These are phyloP conservation scores for Scolopax mira DNA, from an alignment of 2,113 vertebrate genomes.

Conservation along the genomic window DNA sequence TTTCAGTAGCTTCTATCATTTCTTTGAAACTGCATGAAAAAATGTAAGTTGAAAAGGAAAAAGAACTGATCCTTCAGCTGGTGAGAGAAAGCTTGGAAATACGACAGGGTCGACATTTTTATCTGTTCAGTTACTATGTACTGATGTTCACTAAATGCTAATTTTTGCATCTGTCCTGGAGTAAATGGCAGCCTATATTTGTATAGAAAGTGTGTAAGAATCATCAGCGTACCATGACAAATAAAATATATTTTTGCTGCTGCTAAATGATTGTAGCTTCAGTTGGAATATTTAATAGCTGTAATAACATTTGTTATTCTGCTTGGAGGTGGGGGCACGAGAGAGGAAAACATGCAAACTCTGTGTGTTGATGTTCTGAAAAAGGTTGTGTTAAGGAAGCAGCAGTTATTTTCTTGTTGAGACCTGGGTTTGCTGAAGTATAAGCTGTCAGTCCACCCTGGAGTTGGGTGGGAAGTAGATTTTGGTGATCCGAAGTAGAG, in stretches of 20 bases:
- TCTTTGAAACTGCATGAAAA: slow-evolving; percentile 16
- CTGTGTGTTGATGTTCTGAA: neutral
- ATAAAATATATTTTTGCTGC: neutral
- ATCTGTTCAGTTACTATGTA: neutral
- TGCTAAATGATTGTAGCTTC: neutral
- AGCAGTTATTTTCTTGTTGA: neutral
- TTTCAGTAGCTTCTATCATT: slow-evolving; percentile 39
- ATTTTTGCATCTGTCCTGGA: neutral
- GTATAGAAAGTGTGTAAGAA: neutral
- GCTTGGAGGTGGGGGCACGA: neutral
- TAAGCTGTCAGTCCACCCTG: neutral
- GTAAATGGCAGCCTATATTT: neutral
- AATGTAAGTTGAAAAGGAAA: slow-evolving; percentile 17
- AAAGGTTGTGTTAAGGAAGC: neutral
- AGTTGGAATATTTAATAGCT: slow-evolving; percentile 1
- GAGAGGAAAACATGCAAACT: neutral
- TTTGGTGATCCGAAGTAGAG: neutral
- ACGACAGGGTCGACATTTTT: neutral
- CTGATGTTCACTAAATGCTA: neutral
- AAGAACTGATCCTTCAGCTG: neutral
- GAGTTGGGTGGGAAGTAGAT: neutral
- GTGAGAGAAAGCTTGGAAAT: neutral
- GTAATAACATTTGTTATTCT: neutral
- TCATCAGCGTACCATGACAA: neutral
- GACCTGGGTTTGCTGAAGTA: neutral